Percentiles rank a stretch among this genome's conserved stretches.
phyloP scores from a whole-genome alignment of 2,797 vertebrate genomes.

The Valencia hispanica region DNA sequence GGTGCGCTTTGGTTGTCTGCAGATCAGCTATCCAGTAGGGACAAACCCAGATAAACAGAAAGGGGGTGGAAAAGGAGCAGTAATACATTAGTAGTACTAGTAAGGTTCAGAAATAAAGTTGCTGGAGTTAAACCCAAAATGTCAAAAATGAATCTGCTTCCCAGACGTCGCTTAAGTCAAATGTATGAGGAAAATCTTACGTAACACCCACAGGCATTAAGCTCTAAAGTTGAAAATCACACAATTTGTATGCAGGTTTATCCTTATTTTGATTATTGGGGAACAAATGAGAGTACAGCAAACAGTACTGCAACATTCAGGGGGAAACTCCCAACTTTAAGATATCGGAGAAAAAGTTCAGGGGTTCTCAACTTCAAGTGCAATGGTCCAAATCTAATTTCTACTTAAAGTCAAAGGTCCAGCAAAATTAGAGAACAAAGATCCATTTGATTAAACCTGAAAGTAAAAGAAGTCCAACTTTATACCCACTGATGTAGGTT shows the following conservation, averaged over 20 bases:
- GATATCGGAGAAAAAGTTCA: not conserved
- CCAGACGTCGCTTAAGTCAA: not conserved
- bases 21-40: conserved; percentile 39
- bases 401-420: no score
- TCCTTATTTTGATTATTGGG: not conserved
- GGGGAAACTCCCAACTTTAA: not conserved
- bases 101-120: not conserved
- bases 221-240: not conserved
- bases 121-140: not conserved
- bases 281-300: not conserved
- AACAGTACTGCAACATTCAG: not conserved
- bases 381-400: not conserved
- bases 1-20: conserved; percentile 30
- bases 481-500: not conserved
- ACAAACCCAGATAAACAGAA: conserved; percentile 45
- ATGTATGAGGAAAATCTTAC: not conserved
- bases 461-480: not conserved
- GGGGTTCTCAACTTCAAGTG: not conserved
- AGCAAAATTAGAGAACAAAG: not conserved
- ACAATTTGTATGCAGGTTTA: not conserved
- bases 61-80: not conserved
- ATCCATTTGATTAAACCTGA: not conserved
- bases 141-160: not conserved
- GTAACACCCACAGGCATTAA: not conserved
- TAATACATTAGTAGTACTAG: conserved; percentile 13